These are phyloP conservation scores for Drosophila differens DNA, from an alignment of 2,888 invertebrate species.

Conservation along the genomic window DNA sequence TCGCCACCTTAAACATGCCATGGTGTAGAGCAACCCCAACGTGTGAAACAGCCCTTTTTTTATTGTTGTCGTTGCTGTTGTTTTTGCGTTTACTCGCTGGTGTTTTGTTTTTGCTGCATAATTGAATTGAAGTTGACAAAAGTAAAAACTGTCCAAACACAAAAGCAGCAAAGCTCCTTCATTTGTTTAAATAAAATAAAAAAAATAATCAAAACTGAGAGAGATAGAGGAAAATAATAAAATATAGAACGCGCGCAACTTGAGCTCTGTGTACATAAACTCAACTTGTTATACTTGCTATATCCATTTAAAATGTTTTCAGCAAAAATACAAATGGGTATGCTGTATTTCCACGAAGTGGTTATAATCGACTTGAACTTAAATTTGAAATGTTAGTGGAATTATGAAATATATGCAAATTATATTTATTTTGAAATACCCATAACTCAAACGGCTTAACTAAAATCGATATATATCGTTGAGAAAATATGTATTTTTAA, in stretches of 20 bases:
- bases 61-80: slow-evolving; percentile 7
- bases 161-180: slow-evolving; percentile 42
- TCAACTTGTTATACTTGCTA: slow-evolving; percentile 28
- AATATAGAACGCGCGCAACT: slow-evolving; percentile 12
- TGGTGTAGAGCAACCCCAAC: slow-evolving; percentile 65
- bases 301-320: not conserved
- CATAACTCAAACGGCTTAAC: no score
- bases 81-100: slow-evolving; percentile 4
- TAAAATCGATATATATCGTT: not conserved
- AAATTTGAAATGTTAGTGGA: not conserved
- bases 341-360: not conserved
- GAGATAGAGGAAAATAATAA: slow-evolving; percentile 3
- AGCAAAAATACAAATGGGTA: not conserved
- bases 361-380: not conserved
- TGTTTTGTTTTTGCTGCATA: slow-evolving; percentile 70
- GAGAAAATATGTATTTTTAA: not conserved
- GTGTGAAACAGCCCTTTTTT: slow-evolving; percentile 59
- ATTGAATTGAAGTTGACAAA: slow-evolving; percentile 83
- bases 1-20: slow-evolving; percentile 1
- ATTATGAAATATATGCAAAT: not conserved
- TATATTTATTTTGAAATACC: not conserved
- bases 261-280: slow-evolving; percentile 42
- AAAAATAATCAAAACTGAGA: not conserved
- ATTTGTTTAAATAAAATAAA: slow-evolving; percentile 67
- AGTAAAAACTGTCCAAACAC: slow-evolving; percentile 68